phyloP scores from a whole-genome alignment of 2,113 vertebrate species.

The Ceyx cyanopectus region DNA sequence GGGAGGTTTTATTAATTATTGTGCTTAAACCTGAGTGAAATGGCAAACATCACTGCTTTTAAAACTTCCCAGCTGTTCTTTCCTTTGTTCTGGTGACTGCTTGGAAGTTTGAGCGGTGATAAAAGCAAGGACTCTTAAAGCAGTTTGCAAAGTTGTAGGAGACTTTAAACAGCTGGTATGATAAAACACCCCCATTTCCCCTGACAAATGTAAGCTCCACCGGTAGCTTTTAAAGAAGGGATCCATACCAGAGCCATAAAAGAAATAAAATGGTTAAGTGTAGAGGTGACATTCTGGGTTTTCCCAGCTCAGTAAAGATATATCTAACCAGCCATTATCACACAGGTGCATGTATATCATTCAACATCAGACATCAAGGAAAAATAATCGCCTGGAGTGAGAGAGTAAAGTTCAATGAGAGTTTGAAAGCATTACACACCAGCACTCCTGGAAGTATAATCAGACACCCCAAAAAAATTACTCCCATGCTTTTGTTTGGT shows the following conservation, averaged over 20 bases:
- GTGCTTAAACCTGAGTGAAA: slow-evolving; percentile 31
- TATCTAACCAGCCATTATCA: slow-evolving; percentile 32
- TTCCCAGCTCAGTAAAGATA: slow-evolving; percentile 36
- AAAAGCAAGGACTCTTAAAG: slow-evolving; percentile 60
- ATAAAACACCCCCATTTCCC: slow-evolving; percentile 67
- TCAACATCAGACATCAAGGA: slow-evolving; percentile 38
- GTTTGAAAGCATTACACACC: slow-evolving; percentile 62
- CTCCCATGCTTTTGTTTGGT: slow-evolving; percentile 60
- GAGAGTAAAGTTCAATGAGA: slow-evolving; percentile 71
- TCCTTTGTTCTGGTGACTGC: slow-evolving; percentile 53
- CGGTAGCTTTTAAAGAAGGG: slow-evolving; percentile 61
- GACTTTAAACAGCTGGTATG: slow-evolving; percentile 72
- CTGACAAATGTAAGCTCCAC: slow-evolving; percentile 67
- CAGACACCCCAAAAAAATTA: slow-evolving; percentile 32
- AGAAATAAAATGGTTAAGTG: slow-evolving; percentile 34
- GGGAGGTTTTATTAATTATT: slow-evolving; percentile 32
- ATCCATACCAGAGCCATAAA: slow-evolving; percentile 38
- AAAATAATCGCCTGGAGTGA: slow-evolving; percentile 27
- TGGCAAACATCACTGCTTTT: slow-evolving; percentile 4
- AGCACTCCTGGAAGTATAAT: slow-evolving; percentile 66
- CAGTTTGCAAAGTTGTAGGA: slow-evolving; percentile 64
- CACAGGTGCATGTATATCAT: slow-evolving; percentile 40
- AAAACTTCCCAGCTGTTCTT: slow-evolving; percentile 61
- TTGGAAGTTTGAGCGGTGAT: slow-evolving; percentile 60
- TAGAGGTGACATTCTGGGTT: slow-evolving; percentile 29